Evolutionary conservation across 2,113 vertebrate genomes (phyloP).

Genomic region (Eulemur rufifrons): DNA sequence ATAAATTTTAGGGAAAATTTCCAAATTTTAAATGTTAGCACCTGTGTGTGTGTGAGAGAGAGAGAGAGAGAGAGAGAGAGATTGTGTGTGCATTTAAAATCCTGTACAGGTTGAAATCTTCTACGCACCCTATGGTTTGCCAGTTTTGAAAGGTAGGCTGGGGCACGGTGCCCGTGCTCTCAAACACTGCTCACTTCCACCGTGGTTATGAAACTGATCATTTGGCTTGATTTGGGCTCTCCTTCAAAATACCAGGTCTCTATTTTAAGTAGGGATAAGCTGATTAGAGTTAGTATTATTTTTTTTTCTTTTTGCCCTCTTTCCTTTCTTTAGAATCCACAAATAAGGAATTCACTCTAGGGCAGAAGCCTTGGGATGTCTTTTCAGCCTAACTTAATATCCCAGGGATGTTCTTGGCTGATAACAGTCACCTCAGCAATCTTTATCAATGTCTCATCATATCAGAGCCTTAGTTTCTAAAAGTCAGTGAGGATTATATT

Average conservation of each 20-base stretch:
- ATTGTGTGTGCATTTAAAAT: neutral
- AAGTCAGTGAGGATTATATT: neutral
- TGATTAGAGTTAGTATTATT: neutral
- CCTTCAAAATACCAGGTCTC: neutral
- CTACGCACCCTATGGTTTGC: neutral
- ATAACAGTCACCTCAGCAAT: neutral
- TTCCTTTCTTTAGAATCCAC: neutral
- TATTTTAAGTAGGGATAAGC: neutral
- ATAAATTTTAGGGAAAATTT: neutral
- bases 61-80: no score
- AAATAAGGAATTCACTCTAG: neutral
- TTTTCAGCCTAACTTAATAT: neutral
- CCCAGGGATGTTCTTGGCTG: neutral
- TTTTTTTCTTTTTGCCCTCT: neutral
- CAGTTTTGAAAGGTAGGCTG: neutral
- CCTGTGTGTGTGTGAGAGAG: neutral
- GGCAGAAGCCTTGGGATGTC: neutral
- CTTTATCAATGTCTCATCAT: neutral
- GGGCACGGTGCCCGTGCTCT: no score
- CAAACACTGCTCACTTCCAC: neutral
- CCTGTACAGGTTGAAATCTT: neutral
- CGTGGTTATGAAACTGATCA: neutral
- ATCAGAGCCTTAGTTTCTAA: neutral
- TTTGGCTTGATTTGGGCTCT: fast-evolving
- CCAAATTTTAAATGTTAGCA: neutral